phyloP scores from a whole-genome alignment of 2,888 invertebrate genomes.

The Pseudanteris insignis region DNA sequence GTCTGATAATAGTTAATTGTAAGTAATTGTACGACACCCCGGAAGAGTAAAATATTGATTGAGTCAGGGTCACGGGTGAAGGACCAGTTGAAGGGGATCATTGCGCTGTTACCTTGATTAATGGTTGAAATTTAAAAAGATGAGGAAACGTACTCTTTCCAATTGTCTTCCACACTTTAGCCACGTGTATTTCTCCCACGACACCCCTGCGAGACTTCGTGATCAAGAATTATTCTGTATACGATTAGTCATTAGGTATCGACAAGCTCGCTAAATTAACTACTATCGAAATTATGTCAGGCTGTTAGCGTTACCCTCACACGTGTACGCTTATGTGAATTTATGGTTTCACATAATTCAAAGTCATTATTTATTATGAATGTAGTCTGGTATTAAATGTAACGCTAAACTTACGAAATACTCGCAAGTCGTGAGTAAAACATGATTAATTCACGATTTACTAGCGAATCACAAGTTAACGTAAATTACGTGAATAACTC shows the following conservation, averaged over 20 bases:
- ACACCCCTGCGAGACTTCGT: constrained; percentile 41
- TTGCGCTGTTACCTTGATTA: constrained; percentile 64
- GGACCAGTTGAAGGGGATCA: constrained; percentile 54
- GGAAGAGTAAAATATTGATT: constrained; percentile 26
- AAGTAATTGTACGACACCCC: too few species aligned
- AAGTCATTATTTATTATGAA: too few species aligned
- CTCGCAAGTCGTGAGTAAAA: too few species aligned
- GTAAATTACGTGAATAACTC: too few species aligned
- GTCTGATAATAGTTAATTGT: too few species aligned
- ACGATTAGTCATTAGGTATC: constrained; percentile 60
- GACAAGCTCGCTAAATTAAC: constrained; percentile 54
- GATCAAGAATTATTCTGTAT: constrained; percentile 45
- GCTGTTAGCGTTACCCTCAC: constrained; percentile 23
- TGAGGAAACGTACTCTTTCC: constrained; percentile 23
- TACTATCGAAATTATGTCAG: constrained; percentile 34
- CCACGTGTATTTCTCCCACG: constrained; percentile 50
- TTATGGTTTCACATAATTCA: too few species aligned
- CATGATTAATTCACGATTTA: too few species aligned
- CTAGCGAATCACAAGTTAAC: too few species aligned
- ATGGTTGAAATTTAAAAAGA: constrained; percentile 57
- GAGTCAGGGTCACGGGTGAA: constrained; percentile 44
- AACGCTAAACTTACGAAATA: too few species aligned
- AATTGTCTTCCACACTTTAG: constrained; percentile 29
- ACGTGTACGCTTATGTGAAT: constrained; percentile 14
- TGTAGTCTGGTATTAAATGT: too few species aligned